Evolutionary conservation across 2,888 invertebrate species (phyloP).

Genomic region (Eupeodes luniger): DNA sequence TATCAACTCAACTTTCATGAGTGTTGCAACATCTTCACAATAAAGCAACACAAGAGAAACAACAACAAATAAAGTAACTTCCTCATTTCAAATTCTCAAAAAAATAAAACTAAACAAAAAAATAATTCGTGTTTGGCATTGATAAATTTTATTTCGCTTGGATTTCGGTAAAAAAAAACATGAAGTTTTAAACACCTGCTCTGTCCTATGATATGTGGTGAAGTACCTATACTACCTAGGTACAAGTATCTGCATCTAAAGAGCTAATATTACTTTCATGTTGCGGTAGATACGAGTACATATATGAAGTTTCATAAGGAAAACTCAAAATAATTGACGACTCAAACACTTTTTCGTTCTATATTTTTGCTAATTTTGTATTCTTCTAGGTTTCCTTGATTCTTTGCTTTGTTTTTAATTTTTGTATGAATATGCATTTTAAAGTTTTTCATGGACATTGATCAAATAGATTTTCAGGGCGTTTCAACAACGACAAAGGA

Average conservation of each 20-base stretch:
- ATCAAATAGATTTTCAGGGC: background rate
- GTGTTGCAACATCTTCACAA: background rate
- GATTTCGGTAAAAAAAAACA: background rate
- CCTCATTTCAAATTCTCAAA: slow-evolving; percentile 58
- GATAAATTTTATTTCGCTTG: slow-evolving; percentile 26
- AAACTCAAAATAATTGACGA: background rate
- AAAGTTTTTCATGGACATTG: background rate
- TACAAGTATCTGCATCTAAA: background rate
- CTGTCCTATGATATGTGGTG: background rate
- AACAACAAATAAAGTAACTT: slow-evolving; percentile 20
- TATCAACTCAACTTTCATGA: background rate
- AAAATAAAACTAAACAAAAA: slow-evolving; percentile 7
- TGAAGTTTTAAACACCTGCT: slow-evolving; percentile 22
- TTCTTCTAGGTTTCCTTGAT: background rate
- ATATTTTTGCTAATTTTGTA: slow-evolving; percentile 11
- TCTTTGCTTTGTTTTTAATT: background rate
- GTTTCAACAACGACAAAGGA: background rate
- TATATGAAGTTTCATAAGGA: background rate
- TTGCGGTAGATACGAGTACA: background rate
- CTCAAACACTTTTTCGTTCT: background rate
- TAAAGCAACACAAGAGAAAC: background rate
- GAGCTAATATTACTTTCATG: background rate
- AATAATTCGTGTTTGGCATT: slow-evolving; percentile 49
- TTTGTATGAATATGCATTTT: slow-evolving; percentile 8
- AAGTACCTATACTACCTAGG: background rate